Conservation (phyloP, 2,888 invertebrate genomes). For the Aphidoletes aphidimyza region DNA sequence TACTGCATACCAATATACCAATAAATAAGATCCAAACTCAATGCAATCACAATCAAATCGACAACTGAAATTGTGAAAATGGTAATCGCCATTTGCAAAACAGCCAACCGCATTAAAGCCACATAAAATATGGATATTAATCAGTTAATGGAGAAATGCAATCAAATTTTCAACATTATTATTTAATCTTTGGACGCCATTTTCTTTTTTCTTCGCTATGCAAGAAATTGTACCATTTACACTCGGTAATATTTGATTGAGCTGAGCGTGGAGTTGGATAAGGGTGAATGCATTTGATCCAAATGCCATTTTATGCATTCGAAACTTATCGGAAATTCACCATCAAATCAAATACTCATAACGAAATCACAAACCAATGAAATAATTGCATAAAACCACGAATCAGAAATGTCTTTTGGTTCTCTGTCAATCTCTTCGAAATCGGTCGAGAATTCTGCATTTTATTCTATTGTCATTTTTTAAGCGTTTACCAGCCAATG, state of each 20-base stretch:
- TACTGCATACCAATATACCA: too few species aligned
- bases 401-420: too few species aligned
- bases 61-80: not conserved
- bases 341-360: not conserved
- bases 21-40: not conserved
- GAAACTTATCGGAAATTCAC: not conserved
- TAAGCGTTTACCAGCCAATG: too few species aligned
- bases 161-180: constrained; percentile 37
- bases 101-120: not conserved
- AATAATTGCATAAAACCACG: too few species aligned
- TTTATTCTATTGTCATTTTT: too few species aligned
- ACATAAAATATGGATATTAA: not conserved
- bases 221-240: not conserved
- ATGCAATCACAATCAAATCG: constrained; percentile 26
- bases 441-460: too few species aligned
- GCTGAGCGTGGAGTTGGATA: not conserved
- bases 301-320: not conserved
- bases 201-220: not conserved
- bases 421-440: too few species aligned
- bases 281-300: too few species aligned
- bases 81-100: too few species aligned
- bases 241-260: not conserved
- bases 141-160: constrained; percentile 40
- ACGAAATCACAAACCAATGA: too few species aligned
- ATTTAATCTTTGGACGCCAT: not conserved